Conservation (phyloP, 2,888 invertebrate species). For the Xanthia togata region DNA sequence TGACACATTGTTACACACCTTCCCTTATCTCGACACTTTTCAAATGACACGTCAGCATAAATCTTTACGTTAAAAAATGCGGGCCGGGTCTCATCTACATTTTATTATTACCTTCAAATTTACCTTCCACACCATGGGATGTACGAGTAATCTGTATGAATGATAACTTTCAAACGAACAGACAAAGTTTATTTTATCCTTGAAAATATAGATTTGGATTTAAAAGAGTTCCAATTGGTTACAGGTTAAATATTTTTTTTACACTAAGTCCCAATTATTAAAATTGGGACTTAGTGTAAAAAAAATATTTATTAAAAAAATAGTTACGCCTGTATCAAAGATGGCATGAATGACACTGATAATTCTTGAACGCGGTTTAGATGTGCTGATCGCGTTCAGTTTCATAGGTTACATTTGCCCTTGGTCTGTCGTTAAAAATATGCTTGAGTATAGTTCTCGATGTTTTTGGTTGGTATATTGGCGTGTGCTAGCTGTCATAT, state of each 20-base stretch:
- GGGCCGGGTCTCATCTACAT: background rate
- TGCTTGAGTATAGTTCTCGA: too few species aligned
- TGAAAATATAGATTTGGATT: background rate
- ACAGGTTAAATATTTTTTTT: too few species aligned
- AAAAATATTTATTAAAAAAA: background rate
- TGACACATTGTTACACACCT: conserved; percentile 15
- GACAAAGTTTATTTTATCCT: background rate
- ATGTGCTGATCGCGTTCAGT: background rate
- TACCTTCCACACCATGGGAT: background rate
- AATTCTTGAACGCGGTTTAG: background rate
- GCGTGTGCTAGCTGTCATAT: too few species aligned
- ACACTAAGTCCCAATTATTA: too few species aligned
- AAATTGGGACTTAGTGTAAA: background rate
- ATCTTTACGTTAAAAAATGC: conserved; percentile 7
- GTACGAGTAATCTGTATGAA: background rate
- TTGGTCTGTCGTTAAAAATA: background rate
- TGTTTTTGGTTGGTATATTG: too few species aligned
- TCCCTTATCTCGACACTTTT: conserved; percentile 15
- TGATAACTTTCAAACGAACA: background rate
- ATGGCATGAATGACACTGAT: background rate
- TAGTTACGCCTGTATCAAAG: background rate
- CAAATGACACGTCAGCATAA: conserved; percentile 22
- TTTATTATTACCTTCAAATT: conserved; percentile 14
- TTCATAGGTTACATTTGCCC: background rate
- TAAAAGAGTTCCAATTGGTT: background rate